A percentile compares a stretch with the other conserved stretches of the same genome.
phyloP scores from a whole-genome alignment of 2,113 vertebrate genomes.

The Fukomys damarensis region DNA sequence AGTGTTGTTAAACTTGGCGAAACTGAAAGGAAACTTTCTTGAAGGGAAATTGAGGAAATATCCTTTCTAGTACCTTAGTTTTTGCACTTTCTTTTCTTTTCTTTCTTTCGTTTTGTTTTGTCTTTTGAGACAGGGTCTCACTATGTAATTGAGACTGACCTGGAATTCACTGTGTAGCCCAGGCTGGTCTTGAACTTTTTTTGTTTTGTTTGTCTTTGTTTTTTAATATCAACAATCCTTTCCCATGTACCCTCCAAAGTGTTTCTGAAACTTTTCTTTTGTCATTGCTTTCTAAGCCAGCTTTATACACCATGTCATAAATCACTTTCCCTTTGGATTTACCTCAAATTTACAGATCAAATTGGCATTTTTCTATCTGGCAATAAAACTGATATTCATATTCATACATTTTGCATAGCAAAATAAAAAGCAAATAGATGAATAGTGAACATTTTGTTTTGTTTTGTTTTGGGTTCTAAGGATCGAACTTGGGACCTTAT shows the following conservation, averaged over 20 bases:
- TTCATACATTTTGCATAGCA: neutral
- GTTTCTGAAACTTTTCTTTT: neutral
- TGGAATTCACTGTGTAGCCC: neutral
- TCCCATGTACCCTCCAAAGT: neutral
- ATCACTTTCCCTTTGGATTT: neutral
- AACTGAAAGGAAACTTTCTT: too few relatives aligned
- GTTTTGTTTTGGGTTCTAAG: too few relatives aligned
- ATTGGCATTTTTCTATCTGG: constrained; percentile 23
- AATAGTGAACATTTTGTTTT: neutral
- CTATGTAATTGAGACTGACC: too few relatives aligned
- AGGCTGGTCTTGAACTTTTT: neutral
- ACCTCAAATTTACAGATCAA: neutral
- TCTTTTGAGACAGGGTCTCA: neutral
- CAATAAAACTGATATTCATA: neutral
- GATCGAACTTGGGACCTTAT: too few relatives aligned
- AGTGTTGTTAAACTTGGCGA: too few relatives aligned
- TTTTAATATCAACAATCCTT: constrained; percentile 79
- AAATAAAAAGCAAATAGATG: neutral
- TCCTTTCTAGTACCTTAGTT: too few relatives aligned
- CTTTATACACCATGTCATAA: neutral
- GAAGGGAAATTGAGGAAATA: too few relatives aligned
- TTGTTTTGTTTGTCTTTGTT: constrained; percentile 48
- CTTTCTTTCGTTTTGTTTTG: too few relatives aligned
- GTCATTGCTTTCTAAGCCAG: neutral
- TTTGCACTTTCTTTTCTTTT: neutral